Conservation (phyloP, 2,888 invertebrate species). For the Patella ulyssiponensis region DNA sequence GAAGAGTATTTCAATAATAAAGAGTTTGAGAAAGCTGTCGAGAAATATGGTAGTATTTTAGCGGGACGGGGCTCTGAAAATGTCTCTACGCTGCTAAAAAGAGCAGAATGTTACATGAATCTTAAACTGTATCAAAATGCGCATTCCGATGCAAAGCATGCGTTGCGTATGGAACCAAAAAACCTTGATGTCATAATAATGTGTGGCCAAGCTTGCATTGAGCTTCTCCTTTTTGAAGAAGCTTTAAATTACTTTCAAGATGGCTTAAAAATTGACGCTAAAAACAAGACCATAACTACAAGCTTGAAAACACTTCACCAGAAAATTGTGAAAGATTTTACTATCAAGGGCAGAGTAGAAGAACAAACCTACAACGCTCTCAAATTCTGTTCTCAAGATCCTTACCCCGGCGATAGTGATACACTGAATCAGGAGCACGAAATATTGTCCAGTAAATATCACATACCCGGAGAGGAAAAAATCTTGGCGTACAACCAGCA, state of each 20-base stretch:
- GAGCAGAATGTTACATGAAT: conserved; percentile 33
- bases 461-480: conserved; percentile 40
- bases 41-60: conserved; percentile 24
- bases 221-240: conserved; percentile 50
- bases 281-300: conserved; percentile 44
- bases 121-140: conserved; percentile 40
- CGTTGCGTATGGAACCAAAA: conserved; percentile 36
- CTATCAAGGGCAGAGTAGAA: conserved; percentile 32
- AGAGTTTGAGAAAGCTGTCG: conserved; percentile 5
- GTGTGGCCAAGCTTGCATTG: conserved; percentile 47
- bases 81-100: conserved; percentile 21
- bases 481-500: conserved; percentile 24
- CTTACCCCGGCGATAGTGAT: conserved; percentile 62
- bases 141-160: conserved; percentile 45
- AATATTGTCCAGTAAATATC: conserved; percentile 55
- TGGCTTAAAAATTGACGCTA: conserved; percentile 52
- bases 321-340: conserved; percentile 50
- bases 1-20: conserved; percentile 11
- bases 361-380: conserved; percentile 57
- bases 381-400: conserved; percentile 54
- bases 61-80: conserved; percentile 4
- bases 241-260: conserved; percentile 52
- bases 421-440: conserved; percentile 54
- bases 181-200: conserved; percentile 39
- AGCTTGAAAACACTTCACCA: conserved; percentile 52